These are phyloP conservation scores for Passerina amoena DNA, from an alignment of 2,113 vertebrate genomes.

Conservation along the genomic window DNA sequence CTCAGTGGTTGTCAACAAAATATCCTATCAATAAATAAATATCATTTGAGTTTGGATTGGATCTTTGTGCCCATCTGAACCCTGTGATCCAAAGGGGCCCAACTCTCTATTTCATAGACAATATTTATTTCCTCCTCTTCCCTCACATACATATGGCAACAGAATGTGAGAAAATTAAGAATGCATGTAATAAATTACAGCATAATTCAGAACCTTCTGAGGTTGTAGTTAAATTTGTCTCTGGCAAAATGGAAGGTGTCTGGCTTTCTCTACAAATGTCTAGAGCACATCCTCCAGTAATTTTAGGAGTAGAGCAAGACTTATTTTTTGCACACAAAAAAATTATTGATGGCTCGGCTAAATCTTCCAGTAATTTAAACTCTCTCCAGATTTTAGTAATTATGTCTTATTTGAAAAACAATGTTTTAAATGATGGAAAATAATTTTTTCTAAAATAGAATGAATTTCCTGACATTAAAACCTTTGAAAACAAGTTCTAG, in stretches of 20 bases:
- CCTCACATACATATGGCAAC: neutral
- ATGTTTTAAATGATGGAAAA: neutral
- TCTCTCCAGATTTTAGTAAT: slow-evolving; percentile 8
- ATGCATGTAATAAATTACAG: slow-evolving; percentile 7
- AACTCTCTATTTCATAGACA: neutral
- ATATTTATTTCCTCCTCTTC: slow-evolving; percentile 24
- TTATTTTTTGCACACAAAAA: neutral
- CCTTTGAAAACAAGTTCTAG: neutral
- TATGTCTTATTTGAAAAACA: slow-evolving; percentile 27
- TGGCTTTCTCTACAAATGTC: neutral
- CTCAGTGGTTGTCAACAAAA: neutral
- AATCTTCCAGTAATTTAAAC: neutral
- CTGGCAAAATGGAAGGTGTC: slow-evolving; percentile 13
- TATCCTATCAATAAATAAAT: neutral
- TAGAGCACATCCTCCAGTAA: neutral
- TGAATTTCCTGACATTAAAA: neutral
- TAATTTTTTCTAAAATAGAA: slow-evolving; percentile 11
- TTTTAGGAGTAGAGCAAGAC: neutral
- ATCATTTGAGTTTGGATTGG: neutral
- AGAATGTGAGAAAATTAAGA: slow-evolving; percentile 31
- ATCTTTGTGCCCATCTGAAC: neutral
- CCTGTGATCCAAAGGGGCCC: neutral
- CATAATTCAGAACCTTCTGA: neutral
- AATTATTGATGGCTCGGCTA: neutral
- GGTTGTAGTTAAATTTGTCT: neutral